Percentiles rank a stretch among this genome's conserved stretches.
Conservation (phyloP, 2,888 invertebrate species). For the Sepioteuthis lessoniana region DNA sequence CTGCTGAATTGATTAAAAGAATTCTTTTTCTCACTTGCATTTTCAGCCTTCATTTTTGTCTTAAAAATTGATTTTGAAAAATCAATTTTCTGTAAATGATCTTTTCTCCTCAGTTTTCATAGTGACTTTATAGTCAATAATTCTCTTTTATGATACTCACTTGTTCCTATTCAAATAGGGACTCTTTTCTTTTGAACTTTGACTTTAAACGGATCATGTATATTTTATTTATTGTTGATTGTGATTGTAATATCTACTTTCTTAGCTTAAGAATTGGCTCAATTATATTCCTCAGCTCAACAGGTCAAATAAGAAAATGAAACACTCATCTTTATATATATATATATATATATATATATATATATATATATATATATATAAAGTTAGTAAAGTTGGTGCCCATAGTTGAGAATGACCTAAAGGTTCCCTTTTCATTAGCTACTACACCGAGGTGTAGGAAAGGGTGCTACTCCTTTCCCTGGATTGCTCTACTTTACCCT, state of each 20-base stretch:
- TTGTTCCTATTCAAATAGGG: neutral
- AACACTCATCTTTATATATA: no score
- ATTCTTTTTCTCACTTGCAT: neutral
- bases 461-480: no score
- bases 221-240: neutral
- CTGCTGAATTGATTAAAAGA: neutral
- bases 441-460: no score
- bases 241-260: neutral
- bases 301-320: neutral
- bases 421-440: no score
- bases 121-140: neutral
- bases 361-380: conserved; percentile 38
- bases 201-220: neutral
- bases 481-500: no score
- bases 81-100: neutral
- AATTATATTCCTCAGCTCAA: neutral
- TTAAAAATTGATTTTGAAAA: neutral
- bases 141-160: neutral
- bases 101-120: neutral
- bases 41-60: neutral
- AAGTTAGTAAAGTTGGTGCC: no score
- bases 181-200: neutral
- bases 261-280: neutral
- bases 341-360: conserved; percentile 33
- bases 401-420: no score